These are phyloP conservation scores for Andrena cerasifolii DNA, from an alignment of 1,140 invertebrate genomes.

Conservation along the genomic window DNA sequence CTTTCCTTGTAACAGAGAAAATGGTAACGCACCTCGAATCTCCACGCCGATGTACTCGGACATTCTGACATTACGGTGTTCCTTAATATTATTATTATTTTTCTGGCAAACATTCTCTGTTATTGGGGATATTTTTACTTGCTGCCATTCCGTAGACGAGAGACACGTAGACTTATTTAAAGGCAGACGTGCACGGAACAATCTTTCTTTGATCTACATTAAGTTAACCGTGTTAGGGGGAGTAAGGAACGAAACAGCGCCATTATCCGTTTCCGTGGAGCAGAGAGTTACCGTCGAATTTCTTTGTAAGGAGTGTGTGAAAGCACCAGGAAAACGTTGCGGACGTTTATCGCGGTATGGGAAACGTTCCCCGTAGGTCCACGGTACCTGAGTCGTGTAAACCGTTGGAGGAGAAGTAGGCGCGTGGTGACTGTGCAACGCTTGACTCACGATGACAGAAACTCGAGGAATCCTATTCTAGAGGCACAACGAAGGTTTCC, in stretches of 20 bases:
- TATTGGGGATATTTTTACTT: too few species aligned
- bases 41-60: too few species aligned
- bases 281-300: not conserved
- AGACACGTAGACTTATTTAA: too few species aligned
- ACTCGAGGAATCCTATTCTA: not conserved
- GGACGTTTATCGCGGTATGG: not conserved
- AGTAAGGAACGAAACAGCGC: not conserved
- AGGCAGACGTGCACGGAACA: not conserved
- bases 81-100: too few species aligned
- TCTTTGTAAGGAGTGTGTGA: not conserved
- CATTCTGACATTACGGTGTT: too few species aligned
- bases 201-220: slow-evolving; percentile 3
- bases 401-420: too few species aligned
- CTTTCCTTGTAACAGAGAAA: too few species aligned
- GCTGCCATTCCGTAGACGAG: too few species aligned
- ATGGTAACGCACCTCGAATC: too few species aligned
- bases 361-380: not conserved
- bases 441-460: not conserved
- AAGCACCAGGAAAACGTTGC: not conserved
- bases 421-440: too few species aligned
- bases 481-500: not conserved
- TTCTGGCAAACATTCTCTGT: too few species aligned
- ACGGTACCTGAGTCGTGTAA: too few species aligned
- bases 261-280: not conserved
- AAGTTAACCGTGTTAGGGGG: not conserved